phyloP scores from a whole-genome alignment of 2,888 invertebrate species.

The Noctua fimbriata region DNA sequence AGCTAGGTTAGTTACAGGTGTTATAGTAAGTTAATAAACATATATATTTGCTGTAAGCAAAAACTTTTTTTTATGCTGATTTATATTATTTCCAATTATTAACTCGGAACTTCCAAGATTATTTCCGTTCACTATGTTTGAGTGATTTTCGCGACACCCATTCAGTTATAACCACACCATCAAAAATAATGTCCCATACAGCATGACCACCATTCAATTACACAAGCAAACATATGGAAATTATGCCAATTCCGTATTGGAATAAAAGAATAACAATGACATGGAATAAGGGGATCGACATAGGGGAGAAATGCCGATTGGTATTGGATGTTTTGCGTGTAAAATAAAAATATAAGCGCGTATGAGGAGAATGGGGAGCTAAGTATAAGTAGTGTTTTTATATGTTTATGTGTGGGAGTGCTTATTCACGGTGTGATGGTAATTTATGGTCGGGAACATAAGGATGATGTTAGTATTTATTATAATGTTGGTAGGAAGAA shows the following conservation, averaged over 20 bases:
- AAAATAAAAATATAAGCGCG: slow-evolving; percentile 59
- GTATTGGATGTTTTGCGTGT: slow-evolving; percentile 51
- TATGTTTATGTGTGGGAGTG: slow-evolving; percentile 46
- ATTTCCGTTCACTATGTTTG: neutral
- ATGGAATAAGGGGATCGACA: slow-evolving; percentile 53
- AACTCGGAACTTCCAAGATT: neutral
- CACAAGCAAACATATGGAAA: slow-evolving; percentile 72
- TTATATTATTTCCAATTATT: neutral
- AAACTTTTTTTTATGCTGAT: too few relatives aligned
- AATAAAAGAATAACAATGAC: slow-evolving; percentile 69
- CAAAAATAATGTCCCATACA: slow-evolving; percentile 20
- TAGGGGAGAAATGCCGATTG: slow-evolving; percentile 59
- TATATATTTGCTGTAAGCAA: too few relatives aligned
- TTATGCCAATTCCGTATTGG: slow-evolving; percentile 63
- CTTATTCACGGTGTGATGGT: slow-evolving; percentile 40
- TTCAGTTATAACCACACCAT: neutral
- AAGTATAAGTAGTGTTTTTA: slow-evolving; percentile 50
- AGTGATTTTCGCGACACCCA: neutral
- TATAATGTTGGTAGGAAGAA: neutral
- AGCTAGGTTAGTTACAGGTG: too few relatives aligned
- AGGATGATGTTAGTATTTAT: slow-evolving; percentile 20
- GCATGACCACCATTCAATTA: slow-evolving; percentile 60
- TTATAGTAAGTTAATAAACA: too few relatives aligned
- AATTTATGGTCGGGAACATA: slow-evolving; percentile 41
- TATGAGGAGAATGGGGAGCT: slow-evolving; percentile 22